phyloP scores from a whole-genome alignment of 1,140 invertebrate genomes.

The Euura saliciscinereae region DNA sequence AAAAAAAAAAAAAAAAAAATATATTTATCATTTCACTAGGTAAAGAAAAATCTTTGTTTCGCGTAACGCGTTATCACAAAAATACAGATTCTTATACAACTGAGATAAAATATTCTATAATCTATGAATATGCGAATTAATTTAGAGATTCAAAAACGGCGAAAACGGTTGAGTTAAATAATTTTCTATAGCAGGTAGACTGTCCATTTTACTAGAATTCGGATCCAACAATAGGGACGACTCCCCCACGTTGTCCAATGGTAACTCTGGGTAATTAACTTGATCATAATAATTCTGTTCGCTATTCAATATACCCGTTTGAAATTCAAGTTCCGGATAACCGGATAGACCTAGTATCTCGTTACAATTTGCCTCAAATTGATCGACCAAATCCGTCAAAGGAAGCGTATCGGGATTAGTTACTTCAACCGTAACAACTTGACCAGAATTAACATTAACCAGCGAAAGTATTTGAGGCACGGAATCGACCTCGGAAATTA shows the following conservation, averaged over 20 bases:
- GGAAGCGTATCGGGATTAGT: slow-evolving; percentile 37
- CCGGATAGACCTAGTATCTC: slow-evolving; percentile 41
- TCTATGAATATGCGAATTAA: background rate
- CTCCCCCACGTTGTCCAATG: slow-evolving; percentile 35
- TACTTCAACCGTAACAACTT: slow-evolving; percentile 44
- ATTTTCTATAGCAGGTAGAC: slow-evolving; percentile 35
- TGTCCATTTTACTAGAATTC: slow-evolving; percentile 37
- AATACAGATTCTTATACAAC: background rate
- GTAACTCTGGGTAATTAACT: slow-evolving; percentile 42
- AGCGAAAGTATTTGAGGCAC: slow-evolving; percentile 41
- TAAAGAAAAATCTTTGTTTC: background rate
- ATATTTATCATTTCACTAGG: background rate
- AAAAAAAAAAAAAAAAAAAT: background rate
- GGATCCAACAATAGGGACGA: slow-evolving; percentile 37
- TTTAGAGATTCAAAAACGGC: slow-evolving; percentile 43
- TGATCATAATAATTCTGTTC: slow-evolving; percentile 41
- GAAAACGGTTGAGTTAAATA: slow-evolving; percentile 41
- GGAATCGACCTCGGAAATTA: slow-evolving; percentile 19
- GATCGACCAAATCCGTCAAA: slow-evolving; percentile 38
- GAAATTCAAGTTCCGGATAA: slow-evolving; percentile 41
- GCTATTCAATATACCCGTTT: slow-evolving; percentile 34
- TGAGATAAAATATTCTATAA: too few species aligned
- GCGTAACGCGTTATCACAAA: background rate
- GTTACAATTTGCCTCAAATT: slow-evolving; percentile 43
- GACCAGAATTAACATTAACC: slow-evolving; percentile 42